Conservation (phyloP, 2,888 invertebrate genomes). For the Drosophila borborema region DNA sequence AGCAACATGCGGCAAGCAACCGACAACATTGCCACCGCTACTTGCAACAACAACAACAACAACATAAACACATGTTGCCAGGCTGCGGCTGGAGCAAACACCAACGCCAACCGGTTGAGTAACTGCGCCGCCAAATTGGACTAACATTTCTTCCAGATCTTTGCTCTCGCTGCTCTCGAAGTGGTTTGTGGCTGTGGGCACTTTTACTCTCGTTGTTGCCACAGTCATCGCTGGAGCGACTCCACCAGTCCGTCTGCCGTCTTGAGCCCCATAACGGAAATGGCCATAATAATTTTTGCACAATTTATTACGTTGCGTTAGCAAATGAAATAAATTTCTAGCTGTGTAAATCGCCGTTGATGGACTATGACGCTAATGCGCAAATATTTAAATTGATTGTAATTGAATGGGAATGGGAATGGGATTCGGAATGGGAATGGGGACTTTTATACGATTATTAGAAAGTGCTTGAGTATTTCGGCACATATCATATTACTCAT, state of each 20-base stretch:
- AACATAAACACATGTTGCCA: slow-evolving; percentile 56
- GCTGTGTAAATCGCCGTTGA: slow-evolving; percentile 38
- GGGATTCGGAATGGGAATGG: neutral
- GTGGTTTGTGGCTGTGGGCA: slow-evolving; percentile 41
- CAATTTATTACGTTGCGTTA: slow-evolving; percentile 73
- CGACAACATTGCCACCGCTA: slow-evolving; percentile 36
- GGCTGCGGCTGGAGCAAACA: slow-evolving; percentile 31
- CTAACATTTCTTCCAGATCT: slow-evolving; percentile 66
- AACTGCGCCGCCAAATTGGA: slow-evolving; percentile 59
- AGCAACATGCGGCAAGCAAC: slow-evolving; percentile 43
- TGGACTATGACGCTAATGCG: slow-evolving; percentile 54
- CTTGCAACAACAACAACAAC: slow-evolving; percentile 29
- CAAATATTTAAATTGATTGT: slow-evolving; percentile 57
- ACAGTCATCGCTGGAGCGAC: neutral
- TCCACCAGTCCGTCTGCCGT: slow-evolving; percentile 11
- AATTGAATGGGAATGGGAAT: slow-evolving; percentile 30
- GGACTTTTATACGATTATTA: slow-evolving; percentile 9
- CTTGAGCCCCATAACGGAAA: slow-evolving; percentile 67
- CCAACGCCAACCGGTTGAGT: slow-evolving; percentile 72
- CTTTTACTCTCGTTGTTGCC: slow-evolving; percentile 73
- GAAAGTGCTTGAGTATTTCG: slow-evolving; percentile 34
- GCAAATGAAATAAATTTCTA: slow-evolving; percentile 65
- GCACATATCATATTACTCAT: neutral
- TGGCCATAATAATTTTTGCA: slow-evolving; percentile 72
- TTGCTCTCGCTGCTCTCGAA: slow-evolving; percentile 54